A percentile compares a stretch with the other conserved stretches of the same genome.
phyloP scores from a whole-genome alignment of 2,113 vertebrate genomes.

The Sturnus vulgaris region DNA sequence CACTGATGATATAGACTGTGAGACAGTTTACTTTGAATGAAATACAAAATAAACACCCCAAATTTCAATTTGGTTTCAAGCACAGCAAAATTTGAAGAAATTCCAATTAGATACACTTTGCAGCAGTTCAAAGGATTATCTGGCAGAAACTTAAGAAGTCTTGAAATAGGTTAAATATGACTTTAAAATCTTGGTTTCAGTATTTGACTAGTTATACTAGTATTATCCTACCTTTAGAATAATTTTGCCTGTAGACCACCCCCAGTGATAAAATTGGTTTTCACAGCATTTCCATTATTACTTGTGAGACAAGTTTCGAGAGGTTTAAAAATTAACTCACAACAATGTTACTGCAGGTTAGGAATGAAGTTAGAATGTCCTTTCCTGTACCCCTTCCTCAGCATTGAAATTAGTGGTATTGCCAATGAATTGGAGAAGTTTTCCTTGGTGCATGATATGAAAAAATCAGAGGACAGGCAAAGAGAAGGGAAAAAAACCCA shows the following conservation, averaged over 20 bases:
- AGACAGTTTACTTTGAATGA: not conserved
- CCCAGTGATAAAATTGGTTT: not conserved
- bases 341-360: not conserved
- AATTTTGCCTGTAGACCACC: not conserved
- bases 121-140: not conserved
- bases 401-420: not conserved
- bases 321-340: not conserved
- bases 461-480: not conserved
- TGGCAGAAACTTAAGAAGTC: conserved; percentile 8
- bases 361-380: not conserved
- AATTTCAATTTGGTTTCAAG: conserved; percentile 27
- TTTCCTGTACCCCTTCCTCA: not conserved
- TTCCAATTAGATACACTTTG: not conserved
- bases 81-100: conserved; percentile 9
- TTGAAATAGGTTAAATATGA: conserved; percentile 31
- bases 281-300: not conserved
- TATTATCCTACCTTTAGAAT: not conserved
- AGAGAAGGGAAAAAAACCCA: rapidly evolving
- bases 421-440: not conserved
- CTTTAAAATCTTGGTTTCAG: not conserved
- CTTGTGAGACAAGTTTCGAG: not conserved
- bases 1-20: not conserved
- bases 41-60: conserved; percentile 14
- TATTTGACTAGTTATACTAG: not conserved
- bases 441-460: not conserved